phyloP scores from a whole-genome alignment of 2,888 invertebrate genomes.

The Creontiades dilutus region DNA sequence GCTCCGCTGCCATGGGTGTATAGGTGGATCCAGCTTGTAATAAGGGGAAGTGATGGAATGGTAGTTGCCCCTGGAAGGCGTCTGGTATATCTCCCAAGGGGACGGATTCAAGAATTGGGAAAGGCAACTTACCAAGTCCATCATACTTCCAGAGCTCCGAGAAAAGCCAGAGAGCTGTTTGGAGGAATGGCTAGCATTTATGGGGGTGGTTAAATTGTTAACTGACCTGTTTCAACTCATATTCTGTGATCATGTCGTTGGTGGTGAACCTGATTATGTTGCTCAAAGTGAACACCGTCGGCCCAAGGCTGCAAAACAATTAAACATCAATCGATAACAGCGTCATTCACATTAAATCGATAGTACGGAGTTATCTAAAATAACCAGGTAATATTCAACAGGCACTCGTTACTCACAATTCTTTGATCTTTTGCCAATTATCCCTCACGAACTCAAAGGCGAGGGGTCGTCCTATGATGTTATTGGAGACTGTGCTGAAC shows the following conservation, averaged over 20 bases:
- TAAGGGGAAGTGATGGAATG: no score
- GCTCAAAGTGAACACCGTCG: conserved; percentile 85
- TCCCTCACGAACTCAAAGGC: conserved; percentile 88
- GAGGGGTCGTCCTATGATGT: conserved; percentile 89
- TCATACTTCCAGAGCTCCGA: no score
- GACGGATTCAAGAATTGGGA: no score
- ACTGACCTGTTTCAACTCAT: conserved; percentile 87
- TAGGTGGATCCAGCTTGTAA: no score
- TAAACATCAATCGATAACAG: background rate
- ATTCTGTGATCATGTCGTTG: conserved; percentile 86
- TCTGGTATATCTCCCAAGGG: no score
- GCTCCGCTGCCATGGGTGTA: no score
- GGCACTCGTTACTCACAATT: conserved; percentile 83
- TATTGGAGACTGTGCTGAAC: conserved; percentile 87
- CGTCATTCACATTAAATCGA: background rate
- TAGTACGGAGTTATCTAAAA: background rate
- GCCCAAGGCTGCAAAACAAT: conserved; percentile 83
- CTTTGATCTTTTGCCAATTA: conserved; percentile 85
- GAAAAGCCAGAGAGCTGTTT: no score
- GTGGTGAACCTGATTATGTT: conserved; percentile 87
- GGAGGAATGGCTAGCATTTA: no score
- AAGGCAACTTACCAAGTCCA: no score
- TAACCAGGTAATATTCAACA: background rate
- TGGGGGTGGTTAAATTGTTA: background rate
- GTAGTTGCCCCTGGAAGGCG: no score